Evolutionary conservation across 2,888 invertebrate genomes (phyloP), one percentile per base, ranked within the genome.

Genomic region (Amphipoea oculea): DNA sequence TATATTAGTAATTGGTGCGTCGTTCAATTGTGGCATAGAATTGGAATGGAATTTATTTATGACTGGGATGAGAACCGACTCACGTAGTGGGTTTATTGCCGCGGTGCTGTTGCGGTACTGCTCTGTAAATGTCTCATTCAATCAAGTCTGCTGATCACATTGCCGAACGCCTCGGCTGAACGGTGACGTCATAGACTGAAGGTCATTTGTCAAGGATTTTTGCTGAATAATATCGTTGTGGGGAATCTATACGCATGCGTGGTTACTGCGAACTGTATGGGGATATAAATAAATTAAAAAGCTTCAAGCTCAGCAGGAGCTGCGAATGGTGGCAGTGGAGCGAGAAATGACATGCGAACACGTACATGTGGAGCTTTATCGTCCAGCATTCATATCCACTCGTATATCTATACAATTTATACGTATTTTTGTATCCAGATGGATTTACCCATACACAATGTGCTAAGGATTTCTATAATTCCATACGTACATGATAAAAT

Each of bases 1-100:
- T 90, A 85, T 90, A 84, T 82, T 82, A 88, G 90, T 91, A 89
- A 92, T 92, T 92, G 91, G 88, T 84, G 82, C 73, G 81, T 69
- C 86, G 84, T 86, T 81, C 83, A 83, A 88, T 85, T 86, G 84
- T 85, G 79, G 79, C 81, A 77, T 81, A 76, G 81, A 85, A 83
- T 89, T 84, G 79, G 85, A 85, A 86, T 86, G 80, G 82, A 88
- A 89, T 89, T 88, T 86, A 89, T 90, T 89, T 90, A 90, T 84
- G 77, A 83, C 72, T 75, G 71, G 71, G 66, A 75, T 69, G 69
- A 63, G 69, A 82, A 68, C 73, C 79, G 63, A 23, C 70, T 73
- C 89, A 85, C 87, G 88, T 85, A 79, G 48, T 45, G 7, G 42
- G 67, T 83, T 82, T 83, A 83, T 71, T 78, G 78, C 70, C 67